phyloP scores from a whole-genome alignment of 2,888 invertebrate genomes.

The Alloplasta piceator region DNA sequence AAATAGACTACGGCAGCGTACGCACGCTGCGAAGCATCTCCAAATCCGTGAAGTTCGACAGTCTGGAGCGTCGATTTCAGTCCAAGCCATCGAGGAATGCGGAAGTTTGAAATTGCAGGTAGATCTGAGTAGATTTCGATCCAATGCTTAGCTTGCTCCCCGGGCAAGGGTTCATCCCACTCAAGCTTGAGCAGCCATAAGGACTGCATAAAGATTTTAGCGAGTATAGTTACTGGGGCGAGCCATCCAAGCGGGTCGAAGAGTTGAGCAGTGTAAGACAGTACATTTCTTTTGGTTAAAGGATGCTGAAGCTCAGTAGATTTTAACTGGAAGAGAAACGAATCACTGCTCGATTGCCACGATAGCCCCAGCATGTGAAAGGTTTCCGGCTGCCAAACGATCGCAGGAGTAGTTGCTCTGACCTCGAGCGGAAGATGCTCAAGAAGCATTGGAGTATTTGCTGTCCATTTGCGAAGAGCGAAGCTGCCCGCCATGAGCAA shows the following conservation, averaged over 20 bases:
- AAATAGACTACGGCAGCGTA: constrained; percentile 41
- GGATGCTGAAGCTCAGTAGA: not conserved
- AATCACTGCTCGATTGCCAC: constrained; percentile 26
- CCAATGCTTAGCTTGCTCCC: not conserved
- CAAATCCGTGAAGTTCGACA: constrained; percentile 34
- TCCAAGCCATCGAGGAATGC: constrained; percentile 28
- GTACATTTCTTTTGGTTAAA: constrained; percentile 10
- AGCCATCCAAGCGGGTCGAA: constrained; percentile 20
- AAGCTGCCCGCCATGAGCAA: constrained; percentile 35
- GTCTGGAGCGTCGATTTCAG: not conserved
- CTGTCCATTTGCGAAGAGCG: constrained; percentile 22
- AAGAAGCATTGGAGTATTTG: constrained; percentile 9
- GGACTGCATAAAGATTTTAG: constrained; percentile 26
- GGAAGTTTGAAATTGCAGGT: constrained; percentile 9
- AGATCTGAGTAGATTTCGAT: constrained; percentile 10
- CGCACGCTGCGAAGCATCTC: constrained; percentile 35
- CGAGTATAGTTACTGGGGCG: too few species aligned
- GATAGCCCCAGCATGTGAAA: constrained; percentile 30
- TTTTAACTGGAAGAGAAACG: not conserved
- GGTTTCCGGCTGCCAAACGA: constrained; percentile 27
- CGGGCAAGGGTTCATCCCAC: constrained; percentile 8
- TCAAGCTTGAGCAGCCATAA: constrained; percentile 21
- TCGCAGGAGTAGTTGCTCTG: constrained; percentile 9
- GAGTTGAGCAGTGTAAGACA: constrained; percentile 1
- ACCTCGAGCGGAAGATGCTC: not conserved